Evolutionary conservation across 2,888 invertebrate species (phyloP).

Genomic region (Xylophagus ater): DNA sequence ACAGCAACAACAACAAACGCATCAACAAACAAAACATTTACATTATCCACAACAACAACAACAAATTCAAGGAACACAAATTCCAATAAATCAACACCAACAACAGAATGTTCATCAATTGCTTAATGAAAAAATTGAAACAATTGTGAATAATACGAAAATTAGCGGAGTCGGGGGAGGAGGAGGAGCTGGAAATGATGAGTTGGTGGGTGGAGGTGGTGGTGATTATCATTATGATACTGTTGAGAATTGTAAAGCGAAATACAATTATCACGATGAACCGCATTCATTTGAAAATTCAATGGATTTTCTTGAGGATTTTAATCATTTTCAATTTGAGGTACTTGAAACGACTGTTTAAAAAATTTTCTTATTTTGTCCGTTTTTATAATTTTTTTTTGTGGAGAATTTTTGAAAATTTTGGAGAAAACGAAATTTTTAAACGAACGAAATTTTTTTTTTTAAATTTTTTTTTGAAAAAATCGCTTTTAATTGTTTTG

Average conservation of each 20-base stretch:
- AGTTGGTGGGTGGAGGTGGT: no score
- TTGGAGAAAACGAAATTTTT: background rate
- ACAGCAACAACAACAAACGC: conserved; percentile 7
- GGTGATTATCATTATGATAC: conserved; percentile 25
- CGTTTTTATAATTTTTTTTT: background rate
- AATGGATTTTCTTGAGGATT: conserved; percentile 26
- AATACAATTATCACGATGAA: conserved; percentile 24
- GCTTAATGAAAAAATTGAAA: conserved; percentile 16
- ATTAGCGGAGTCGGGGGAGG: background rate
- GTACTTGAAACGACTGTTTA: conserved; percentile 62
- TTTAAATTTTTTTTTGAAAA: no score
- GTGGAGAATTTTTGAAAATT: background rate
- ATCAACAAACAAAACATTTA: conserved; percentile 7
- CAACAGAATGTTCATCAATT: conserved; percentile 15
- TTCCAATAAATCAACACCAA: conserved; percentile 1
- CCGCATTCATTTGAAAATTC: conserved; percentile 28
- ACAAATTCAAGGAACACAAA: conserved; percentile 23
- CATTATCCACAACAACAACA: conserved; percentile 13
- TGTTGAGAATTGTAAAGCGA: conserved; percentile 18
- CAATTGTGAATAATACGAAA: conserved; percentile 10
- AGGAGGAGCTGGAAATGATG: conserved; percentile 4
- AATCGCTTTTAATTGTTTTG: no score
- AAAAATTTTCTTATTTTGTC: conserved; percentile 21
- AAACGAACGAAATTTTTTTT: no score
- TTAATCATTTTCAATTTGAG: conserved; percentile 38